Conservation (phyloP, 35 echinoderm and acorn worm genomes). For the Strongylocentrotus purpuratus region DNA sequence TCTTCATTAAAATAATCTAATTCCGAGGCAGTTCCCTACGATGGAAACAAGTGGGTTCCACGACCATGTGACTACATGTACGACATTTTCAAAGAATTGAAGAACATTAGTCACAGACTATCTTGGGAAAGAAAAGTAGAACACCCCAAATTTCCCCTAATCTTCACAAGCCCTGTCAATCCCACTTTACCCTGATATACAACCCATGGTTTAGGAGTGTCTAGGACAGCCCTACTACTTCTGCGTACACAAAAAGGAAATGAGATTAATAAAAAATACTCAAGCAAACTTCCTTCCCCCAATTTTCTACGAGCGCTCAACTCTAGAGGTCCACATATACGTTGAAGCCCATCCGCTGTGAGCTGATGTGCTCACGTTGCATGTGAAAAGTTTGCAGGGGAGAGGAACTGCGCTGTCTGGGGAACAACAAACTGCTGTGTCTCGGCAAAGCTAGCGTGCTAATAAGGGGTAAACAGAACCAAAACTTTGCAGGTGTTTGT, state of each 20-base stretch:
- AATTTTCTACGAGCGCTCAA: background rate
- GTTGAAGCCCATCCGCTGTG: background rate
- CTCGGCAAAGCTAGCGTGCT: background rate
- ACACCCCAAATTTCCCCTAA: background rate
- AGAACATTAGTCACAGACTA: background rate
- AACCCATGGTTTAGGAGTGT: background rate
- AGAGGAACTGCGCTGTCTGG: background rate
- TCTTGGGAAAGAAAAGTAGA: background rate
- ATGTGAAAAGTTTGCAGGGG: background rate
- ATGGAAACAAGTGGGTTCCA: background rate
- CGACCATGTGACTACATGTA: background rate
- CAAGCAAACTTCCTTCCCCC: constrained; percentile 6
- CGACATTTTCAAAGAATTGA: background rate
- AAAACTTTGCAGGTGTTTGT: background rate
- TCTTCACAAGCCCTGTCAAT: background rate
- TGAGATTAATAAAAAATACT: constrained; percentile 20
- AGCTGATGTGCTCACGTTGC: background rate
- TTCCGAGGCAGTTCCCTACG: background rate
- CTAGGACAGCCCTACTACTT: background rate
- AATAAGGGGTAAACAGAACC: background rate
- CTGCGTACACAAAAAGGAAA: constrained; percentile 11
- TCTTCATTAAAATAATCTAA: background rate
- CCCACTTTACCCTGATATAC: background rate
- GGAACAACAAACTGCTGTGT: background rate
- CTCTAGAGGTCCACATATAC: background rate